Percentiles rank a stretch among this genome's conserved stretches.
Conservation (phyloP, 1,140 invertebrate genomes). For the Conus betulinus region DNA sequence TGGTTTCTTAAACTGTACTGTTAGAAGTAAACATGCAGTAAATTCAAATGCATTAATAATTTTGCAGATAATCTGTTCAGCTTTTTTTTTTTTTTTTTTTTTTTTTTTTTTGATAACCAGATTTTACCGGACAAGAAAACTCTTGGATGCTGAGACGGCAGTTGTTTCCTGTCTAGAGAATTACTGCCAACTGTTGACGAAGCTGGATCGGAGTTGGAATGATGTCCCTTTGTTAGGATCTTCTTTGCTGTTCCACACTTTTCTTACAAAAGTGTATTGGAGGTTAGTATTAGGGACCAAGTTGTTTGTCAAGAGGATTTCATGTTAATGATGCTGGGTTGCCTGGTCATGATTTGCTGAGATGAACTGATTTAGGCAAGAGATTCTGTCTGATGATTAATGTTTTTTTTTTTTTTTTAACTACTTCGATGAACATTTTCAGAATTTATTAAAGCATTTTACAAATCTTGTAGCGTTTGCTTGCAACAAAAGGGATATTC, state of each 20-base stretch:
- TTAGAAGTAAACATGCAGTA: no score
- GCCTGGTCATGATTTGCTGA: no score
- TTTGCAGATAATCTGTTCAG: no score
- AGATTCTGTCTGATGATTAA: not conserved
- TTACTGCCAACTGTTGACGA: constrained; percentile 1
- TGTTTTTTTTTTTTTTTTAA: not conserved
- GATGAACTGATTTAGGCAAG: no score
- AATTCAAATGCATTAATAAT: no score
- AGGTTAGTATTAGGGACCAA: not conserved
- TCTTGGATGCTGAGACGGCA: not conserved
- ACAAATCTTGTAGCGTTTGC: no score
- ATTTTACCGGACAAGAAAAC: not conserved
- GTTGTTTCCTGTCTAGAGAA: constrained; percentile 10
- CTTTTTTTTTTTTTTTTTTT: not conserved
- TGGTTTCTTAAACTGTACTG: no score
- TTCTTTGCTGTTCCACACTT: constrained; percentile 7
- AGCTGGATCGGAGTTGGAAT: constrained; percentile 15
- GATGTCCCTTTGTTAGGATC: constrained; percentile 35
- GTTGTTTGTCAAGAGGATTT: not conserved
- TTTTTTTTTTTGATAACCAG: not conserved
- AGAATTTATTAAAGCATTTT: no score
- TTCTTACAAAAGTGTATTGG: not conserved
- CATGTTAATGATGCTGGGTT: no score
- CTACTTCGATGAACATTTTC: no score
- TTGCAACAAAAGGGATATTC: no score